Evolutionary conservation across 1,140 invertebrate genomes (phyloP).

Genomic region (Drosophila navojoa): DNA sequence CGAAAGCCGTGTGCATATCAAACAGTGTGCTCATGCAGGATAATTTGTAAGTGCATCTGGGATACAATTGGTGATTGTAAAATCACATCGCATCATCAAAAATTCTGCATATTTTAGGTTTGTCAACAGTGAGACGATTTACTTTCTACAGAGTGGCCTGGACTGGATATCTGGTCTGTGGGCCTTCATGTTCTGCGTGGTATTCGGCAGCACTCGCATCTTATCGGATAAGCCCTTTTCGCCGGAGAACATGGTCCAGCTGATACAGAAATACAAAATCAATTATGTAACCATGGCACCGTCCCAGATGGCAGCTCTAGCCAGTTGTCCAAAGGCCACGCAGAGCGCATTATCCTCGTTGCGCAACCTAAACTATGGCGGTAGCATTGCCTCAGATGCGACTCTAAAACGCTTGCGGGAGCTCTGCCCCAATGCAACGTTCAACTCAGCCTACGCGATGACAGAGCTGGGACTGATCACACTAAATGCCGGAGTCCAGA

Average conservation of each 20-base stretch:
- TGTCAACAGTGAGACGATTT: conserved; percentile 24
- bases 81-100: not conserved
- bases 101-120: not conserved
- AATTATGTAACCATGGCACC: conserved; percentile 31
- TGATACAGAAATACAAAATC: conserved; percentile 52
- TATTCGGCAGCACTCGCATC: conserved; percentile 34
- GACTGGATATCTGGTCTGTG: conserved; percentile 52
- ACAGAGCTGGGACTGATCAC: conserved; percentile 29
- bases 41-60: conserved; percentile 16
- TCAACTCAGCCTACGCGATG: conserved; percentile 27
- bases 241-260: conserved; percentile 33
- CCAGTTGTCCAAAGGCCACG: conserved; percentile 26
- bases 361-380: conserved; percentile 18
- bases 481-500: conserved; percentile 17
- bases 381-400: conserved; percentile 4
- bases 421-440: conserved; percentile 13
- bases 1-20: conserved; percentile 90
- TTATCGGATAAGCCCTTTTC: conserved; percentile 35
- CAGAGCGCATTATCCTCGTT: conserved; percentile 15
- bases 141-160: conserved; percentile 26
- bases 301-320: conserved; percentile 35
- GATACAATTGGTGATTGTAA: too few relatives aligned
- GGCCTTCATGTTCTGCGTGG: conserved; percentile 24
- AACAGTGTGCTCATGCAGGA: conserved; percentile 80
- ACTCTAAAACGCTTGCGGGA: conserved; percentile 11